phyloP scores from a whole-genome alignment of 2,797 vertebrate genomes.

The Enteromius trimaculatus region DNA sequence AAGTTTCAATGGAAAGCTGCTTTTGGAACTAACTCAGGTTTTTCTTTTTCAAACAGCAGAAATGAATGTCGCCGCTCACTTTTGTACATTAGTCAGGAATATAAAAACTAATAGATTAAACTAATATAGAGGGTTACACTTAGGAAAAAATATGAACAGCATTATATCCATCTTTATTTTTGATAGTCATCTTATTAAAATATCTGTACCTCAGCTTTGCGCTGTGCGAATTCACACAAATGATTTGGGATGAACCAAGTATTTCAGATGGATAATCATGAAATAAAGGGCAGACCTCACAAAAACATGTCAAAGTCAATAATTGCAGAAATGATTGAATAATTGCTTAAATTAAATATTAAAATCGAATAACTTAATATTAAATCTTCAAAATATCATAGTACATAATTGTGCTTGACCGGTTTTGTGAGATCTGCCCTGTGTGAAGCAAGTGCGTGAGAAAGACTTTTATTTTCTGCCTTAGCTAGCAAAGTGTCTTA shows the following conservation, averaged over 20 bases:
- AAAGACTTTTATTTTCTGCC: constrained; percentile 47
- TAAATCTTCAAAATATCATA: not conserved
- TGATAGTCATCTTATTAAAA: not conserved
- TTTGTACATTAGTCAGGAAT: constrained; percentile 6
- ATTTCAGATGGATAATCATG: not conserved
- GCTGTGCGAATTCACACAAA: too few species aligned
- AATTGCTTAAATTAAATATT: too few species aligned
- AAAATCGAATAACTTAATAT: too few species aligned
- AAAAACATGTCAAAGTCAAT: not conserved
- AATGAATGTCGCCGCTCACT: constrained; percentile 55
- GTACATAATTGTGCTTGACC: not conserved
- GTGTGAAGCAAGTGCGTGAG: not conserved
- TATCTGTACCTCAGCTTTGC: not conserved
- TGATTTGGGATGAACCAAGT: not conserved
- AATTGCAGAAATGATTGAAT: not conserved
- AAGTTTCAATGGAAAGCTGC: constrained; percentile 62
- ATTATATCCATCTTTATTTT: constrained; percentile 9
- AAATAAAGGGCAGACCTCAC: constrained; percentile 2
- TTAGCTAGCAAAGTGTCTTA: constrained; percentile 69
- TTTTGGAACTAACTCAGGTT: constrained; percentile 70
- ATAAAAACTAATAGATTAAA: not conserved
- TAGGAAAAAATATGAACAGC: not conserved
- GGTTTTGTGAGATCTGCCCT: constrained; percentile 13
- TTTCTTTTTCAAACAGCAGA: constrained; percentile 59
- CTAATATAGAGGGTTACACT: not conserved